Evolutionary conservation across 2,113 vertebrate genomes (phyloP).

Genomic region (Bos indicus): DNA sequence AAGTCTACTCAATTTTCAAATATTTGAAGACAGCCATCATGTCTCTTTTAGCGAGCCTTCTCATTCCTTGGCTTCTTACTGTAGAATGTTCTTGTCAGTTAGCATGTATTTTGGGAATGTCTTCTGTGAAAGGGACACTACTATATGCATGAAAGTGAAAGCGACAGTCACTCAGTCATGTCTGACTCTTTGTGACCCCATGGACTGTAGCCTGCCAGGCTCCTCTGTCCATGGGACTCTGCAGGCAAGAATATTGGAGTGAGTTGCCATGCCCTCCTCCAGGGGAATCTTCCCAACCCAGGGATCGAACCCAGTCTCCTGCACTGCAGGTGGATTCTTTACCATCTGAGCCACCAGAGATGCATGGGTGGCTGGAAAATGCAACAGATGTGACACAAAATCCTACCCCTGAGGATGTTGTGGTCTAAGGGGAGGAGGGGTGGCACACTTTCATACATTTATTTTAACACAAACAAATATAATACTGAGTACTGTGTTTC

Average conservation of each 20-base stretch:
- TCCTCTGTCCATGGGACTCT: neutral
- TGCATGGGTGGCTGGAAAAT: neutral
- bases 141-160: neutral
- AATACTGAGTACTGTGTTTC: neutral
- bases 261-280: neutral
- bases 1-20: neutral
- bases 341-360: neutral
- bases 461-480: neutral
- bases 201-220: neutral
- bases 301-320: neutral
- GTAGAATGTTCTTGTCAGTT: neutral
- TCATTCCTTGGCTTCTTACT: neutral
- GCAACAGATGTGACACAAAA: neutral
- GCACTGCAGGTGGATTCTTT: neutral
- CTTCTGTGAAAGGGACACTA: neutral
- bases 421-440: neutral
- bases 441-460: neutral
- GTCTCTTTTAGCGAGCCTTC: neutral
- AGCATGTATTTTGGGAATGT: neutral
- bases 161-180: neutral
- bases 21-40: neutral
- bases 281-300: neutral
- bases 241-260: neutral
- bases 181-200: neutral
- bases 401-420: neutral